Evolutionary conservation across 2,113 vertebrate species (phyloP), one percentile per base, ranked within the genome.

Genomic region (Ariopsis seemanni): DNA sequence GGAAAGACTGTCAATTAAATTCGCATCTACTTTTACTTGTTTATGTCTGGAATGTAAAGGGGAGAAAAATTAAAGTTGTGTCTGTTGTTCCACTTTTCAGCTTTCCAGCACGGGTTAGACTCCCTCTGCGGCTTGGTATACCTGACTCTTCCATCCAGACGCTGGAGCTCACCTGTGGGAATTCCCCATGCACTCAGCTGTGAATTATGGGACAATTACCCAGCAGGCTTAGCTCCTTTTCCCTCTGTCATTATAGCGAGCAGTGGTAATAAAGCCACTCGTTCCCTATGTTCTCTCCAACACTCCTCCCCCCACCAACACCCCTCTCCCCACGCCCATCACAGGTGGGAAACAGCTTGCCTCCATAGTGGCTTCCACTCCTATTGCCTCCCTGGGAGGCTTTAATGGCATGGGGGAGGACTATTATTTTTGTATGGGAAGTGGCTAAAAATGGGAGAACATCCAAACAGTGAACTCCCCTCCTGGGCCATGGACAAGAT

Each of bases 171-270:
- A 91, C 90, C 87, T 89, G 88, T 90, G 92, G 92, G 90, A 91
- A 90, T 90, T 92, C 89, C 90, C 88, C 90, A 85, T 71, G 50
- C 85, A 67, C 87, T 91, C 88, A 90, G 91, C 86, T 89, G 88
- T 90, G 90, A 91, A 90, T 91, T 91, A 91, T 90, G 82, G 90
- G 87, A 87, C 90, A 91, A 88, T 90, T 91, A 89, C 89, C 86
- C 89, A 88, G 86, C 89, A 91, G 89, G 85, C 81, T 71, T 57
- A 50, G 75, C 89, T 82, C 72, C 77, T 87, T 85, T 85, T 74
- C 81, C 60, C 89, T 90, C 90, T 90, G 88, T 92, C 90, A 92
- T 92, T 93, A 91, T 79, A 72, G 78, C 22, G 82, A 86, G 85
- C 57, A 67, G 65, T 34, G 85, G 86, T 86, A 86, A 89, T 90